Conservation (phyloP, 2,888 invertebrate species). For the Cantharis rufa region DNA sequence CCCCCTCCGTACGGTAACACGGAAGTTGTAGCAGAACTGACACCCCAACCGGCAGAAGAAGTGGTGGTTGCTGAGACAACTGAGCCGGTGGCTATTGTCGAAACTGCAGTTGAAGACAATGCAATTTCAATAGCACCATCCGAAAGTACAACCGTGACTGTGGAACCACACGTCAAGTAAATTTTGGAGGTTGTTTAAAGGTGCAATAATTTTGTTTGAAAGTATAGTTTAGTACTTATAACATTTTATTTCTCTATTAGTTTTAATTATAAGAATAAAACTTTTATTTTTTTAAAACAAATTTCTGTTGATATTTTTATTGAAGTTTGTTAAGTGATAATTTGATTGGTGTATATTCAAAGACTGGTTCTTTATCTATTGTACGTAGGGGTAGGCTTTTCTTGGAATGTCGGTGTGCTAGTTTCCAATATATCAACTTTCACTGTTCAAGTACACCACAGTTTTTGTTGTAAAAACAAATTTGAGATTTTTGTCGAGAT, state of each 20-base stretch:
- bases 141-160: not conserved
- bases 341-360: slow-evolving; percentile 3
- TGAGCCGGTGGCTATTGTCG: not conserved
- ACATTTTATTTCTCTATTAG: not conserved
- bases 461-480: not conserved
- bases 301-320: not conserved
- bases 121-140: not conserved
- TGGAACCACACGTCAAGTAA: not conserved
- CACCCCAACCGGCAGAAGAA: not conserved
- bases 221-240: not conserved
- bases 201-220: not conserved
- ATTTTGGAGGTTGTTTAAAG: not conserved
- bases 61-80: not conserved
- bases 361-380: not conserved
- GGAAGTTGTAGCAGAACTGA: slow-evolving; percentile 11
- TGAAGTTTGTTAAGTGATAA: not conserved
- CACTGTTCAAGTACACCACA: not conserved
- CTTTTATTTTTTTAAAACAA: not conserved
- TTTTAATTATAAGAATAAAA: not conserved
- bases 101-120: not conserved
- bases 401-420: not conserved
- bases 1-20: slow-evolving; percentile 46
- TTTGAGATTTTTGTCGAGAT: not conserved
- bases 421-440: not conserved
- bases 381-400: not conserved